A percentile compares a stretch with the other conserved stretches of the same genome.
Conservation (phyloP, 2,888 invertebrate genomes). For the Netelia virgata region DNA sequence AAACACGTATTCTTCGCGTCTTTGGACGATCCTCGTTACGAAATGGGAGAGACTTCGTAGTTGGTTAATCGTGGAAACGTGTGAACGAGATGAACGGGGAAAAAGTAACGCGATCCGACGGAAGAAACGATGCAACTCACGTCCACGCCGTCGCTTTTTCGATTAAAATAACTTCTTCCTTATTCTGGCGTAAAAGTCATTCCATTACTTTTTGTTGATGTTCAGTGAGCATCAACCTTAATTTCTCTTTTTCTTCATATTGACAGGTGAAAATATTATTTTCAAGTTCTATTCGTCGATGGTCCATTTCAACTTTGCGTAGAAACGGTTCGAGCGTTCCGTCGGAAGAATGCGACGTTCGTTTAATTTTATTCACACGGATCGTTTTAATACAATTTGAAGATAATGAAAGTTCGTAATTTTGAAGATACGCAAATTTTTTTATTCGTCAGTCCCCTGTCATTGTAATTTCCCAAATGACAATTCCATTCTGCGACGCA, state of each 20-base stretch:
- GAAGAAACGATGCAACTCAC: slow-evolving; percentile 61
- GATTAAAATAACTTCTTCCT: slow-evolving; percentile 22
- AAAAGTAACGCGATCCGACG: slow-evolving; percentile 59
- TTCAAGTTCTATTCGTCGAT: slow-evolving; percentile 7
- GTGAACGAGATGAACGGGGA: slow-evolving; percentile 25
- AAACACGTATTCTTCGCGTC: slow-evolving; percentile 29
- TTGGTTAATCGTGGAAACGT: slow-evolving; percentile 41
- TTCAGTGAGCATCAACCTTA: not conserved
- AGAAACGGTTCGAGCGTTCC: slow-evolving; percentile 30
- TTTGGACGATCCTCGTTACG: not conserved
- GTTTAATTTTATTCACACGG: not conserved
- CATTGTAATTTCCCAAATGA: not conserved
- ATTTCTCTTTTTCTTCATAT: not conserved
- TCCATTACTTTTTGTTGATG: slow-evolving; percentile 3
- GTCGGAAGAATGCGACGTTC: slow-evolving; percentile 34
- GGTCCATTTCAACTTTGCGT: not conserved
- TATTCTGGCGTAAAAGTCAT: slow-evolving; percentile 9
- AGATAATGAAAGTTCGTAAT: not conserved
- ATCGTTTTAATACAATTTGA: too few relatives aligned
- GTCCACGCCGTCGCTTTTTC: slow-evolving; percentile 29
- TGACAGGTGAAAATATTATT: not conserved
- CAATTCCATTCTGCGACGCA: not conserved
- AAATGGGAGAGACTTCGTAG: not conserved
- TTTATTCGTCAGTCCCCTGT: not conserved
- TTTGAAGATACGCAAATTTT: not conserved